Evolutionary conservation across 2,113 vertebrate genomes (phyloP).

Genomic region (Hystrix brachyura): DNA sequence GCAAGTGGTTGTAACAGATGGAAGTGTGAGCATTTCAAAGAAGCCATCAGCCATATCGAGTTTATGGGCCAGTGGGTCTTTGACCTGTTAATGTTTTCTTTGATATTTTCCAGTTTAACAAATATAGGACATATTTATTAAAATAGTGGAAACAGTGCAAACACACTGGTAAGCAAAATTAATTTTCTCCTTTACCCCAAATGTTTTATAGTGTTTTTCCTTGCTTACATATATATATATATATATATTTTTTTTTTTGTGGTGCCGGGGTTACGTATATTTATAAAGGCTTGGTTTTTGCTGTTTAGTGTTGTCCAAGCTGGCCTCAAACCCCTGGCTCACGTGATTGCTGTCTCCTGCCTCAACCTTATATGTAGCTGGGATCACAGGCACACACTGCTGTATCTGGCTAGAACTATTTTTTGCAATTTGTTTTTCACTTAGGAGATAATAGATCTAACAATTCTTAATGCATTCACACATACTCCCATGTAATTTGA

Average conservation of each 20-base stretch:
- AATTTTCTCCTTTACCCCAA: background rate
- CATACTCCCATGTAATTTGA: background rate
- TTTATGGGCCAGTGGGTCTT: background rate
- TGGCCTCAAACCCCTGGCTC: background rate
- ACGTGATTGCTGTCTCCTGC: background rate
- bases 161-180: background rate
- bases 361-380: background rate
- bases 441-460: background rate
- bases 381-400: background rate
- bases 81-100: background rate
- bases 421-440: background rate
- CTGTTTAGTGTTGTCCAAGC: background rate
- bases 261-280: background rate
- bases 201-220: background rate
- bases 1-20: background rate
- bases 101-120: background rate
- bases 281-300: background rate
- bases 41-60: background rate
- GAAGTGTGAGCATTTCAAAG: background rate
- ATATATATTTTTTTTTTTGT: too few relatives aligned
- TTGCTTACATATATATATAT: background rate
- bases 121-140: background rate
- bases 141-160: background rate
- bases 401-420: background rate
- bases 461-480: background rate